Base-by-base conservation (phyloP, 2,113 vertebrate genomes). In the Varanus komodoensis region DNA sequence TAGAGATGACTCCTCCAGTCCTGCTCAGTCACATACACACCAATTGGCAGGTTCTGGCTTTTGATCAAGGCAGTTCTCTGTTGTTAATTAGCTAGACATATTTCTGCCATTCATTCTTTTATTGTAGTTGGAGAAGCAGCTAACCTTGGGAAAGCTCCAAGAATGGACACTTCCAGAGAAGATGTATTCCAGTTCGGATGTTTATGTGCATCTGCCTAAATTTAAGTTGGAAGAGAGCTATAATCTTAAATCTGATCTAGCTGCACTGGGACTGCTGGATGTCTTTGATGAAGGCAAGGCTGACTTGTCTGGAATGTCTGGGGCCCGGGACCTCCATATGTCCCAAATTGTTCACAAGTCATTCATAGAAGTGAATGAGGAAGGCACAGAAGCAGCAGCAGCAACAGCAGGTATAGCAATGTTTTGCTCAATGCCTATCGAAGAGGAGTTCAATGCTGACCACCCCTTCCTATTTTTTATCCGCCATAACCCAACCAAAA, bases 401-500 rank as follows among this genome's bases (percentile, higher is more conserved):
- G 98, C 98, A 91, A 99, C 98, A 0, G 98, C 96, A 0, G 97
- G 88, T n/a, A 74, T 98, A 0, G 68, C 98, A 0, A 71, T 84
- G 0, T 0, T 44, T 0, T 94, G 97, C 8, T 96, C 97, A 89
- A 96, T 98, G 97, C 0, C 87, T 5, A 38, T 92, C 0, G 97
- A 98, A 92, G 97, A 98, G 87, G 2, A 96, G 44, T 99, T 99
- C 93, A 96, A 17, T 0, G 98, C 97, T 0, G 97, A 99, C 91
- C 99, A 98, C 84, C 98, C 99, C 21, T 99, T 99, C 96, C 87
- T 99, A 73, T 99, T 99, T 96, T 97, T 98, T 87, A 98, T 99
- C 93, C 97, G 96, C 73, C 98, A 99, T 94, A 99, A 98, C 19
- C 93, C 96, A 82, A 98, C 97, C 1, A 94, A 93, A 14, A 97